Evolutionary conservation across 2,113 vertebrate species (phyloP).

Genomic region (Microtus pennsylvanicus): DNA sequence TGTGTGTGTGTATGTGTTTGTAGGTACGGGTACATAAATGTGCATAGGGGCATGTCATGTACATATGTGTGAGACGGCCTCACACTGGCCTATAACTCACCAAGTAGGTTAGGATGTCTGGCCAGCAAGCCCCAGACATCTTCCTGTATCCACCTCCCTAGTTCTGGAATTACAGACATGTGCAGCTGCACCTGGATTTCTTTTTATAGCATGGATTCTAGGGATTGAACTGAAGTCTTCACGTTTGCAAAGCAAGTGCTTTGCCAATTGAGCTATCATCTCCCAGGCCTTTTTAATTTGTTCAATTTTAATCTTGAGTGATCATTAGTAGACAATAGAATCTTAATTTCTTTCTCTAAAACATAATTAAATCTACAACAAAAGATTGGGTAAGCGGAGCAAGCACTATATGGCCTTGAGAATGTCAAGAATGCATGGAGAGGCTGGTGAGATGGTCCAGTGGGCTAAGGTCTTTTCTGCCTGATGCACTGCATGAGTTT

Average conservation of each 20-base stretch:
- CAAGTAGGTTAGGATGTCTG: neutral
- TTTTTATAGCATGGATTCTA: neutral
- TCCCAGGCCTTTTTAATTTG: neutral
- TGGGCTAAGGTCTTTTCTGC: neutral
- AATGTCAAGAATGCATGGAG: neutral
- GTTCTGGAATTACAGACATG: no score
- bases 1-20: neutral
- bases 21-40: fast-evolving
- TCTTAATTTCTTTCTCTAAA: neutral
- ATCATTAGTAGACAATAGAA: neutral
- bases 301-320: neutral
- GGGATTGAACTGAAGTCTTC: neutral
- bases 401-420: neutral
- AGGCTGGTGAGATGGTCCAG: neutral
- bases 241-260: neutral
- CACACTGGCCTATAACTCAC: neutral
- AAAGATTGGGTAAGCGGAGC: neutral
- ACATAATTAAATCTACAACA: neutral
- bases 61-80: neutral
- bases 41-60: neutral
- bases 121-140: neutral
- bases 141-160: neutral
- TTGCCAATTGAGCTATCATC: neutral
- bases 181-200: no score
- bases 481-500: neutral